Conservation (phyloP, 2,888 invertebrate genomes). For the Geotrupes spiniger region DNA sequence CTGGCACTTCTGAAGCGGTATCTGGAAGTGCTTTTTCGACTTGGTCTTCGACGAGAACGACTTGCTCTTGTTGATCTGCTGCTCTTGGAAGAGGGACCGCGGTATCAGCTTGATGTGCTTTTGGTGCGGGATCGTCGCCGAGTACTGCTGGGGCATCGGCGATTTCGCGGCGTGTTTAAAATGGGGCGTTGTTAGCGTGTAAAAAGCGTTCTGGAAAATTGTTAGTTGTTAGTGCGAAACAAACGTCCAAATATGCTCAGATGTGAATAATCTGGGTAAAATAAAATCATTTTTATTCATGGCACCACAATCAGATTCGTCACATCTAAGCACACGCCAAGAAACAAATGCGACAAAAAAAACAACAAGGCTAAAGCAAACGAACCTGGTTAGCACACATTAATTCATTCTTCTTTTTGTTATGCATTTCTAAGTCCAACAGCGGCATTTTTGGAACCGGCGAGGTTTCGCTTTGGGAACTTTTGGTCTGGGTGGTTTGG, state of each 20-base stretch:
- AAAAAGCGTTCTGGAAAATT: constrained; percentile 51
- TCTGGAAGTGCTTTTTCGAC: constrained; percentile 63
- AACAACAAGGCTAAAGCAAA: constrained; percentile 40
- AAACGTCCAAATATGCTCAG: not conserved
- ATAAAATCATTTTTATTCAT: too few species aligned
- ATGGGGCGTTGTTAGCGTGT: constrained; percentile 52
- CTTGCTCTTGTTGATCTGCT: constrained; percentile 45
- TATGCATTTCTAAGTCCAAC: constrained; percentile 40
- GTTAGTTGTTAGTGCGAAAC: constrained; percentile 7
- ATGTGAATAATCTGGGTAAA: too few species aligned
- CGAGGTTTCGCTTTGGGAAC: not conserved
- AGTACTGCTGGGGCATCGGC: constrained; percentile 45
- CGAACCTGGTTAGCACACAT: constrained; percentile 43
- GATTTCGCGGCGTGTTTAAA: constrained; percentile 61
- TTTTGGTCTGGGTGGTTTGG: constrained; percentile 2
- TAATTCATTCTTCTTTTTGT: constrained; percentile 27
- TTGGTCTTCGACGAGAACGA: constrained; percentile 47
- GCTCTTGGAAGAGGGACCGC: constrained; percentile 47
- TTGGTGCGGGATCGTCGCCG: constrained; percentile 58
- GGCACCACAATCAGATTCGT: too few species aligned
- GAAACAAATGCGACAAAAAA: constrained; percentile 18
- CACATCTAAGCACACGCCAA: not conserved
- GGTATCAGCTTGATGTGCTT: constrained; percentile 51
- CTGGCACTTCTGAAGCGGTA: constrained; percentile 63
- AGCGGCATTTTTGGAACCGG: constrained; percentile 46